Conservation (phyloP, 2,113 vertebrate genomes). For the Crotalus horridus region DNA sequence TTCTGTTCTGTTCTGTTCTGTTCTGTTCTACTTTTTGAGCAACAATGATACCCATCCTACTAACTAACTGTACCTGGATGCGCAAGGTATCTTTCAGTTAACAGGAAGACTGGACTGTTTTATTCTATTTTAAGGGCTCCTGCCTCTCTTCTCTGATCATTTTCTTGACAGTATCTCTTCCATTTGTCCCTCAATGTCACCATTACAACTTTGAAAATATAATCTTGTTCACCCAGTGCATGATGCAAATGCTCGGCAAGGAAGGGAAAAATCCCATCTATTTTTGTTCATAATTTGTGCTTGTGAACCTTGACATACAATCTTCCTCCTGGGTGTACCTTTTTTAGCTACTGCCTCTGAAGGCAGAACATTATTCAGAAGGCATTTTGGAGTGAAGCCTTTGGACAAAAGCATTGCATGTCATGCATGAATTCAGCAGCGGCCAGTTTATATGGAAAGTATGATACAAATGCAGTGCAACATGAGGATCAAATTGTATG, state of each 20-base stretch:
- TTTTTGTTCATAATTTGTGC: background rate
- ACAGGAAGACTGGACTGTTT: too few species aligned
- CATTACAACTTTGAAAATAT: background rate
- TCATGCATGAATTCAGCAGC: background rate
- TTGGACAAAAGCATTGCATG: background rate
- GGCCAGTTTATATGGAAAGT: background rate
- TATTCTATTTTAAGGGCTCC: too few species aligned
- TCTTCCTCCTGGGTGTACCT: background rate
- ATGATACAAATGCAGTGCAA: background rate
- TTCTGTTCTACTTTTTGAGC: too few species aligned
- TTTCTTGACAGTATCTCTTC: background rate
- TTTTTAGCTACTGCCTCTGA: background rate
- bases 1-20: too few species aligned
- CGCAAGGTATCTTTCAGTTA: too few species aligned
- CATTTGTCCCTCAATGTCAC: background rate
- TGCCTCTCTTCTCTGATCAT: background rate
- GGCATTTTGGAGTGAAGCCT: background rate
- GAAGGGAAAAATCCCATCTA: background rate
- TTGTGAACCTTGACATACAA: background rate
- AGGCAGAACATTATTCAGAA: background rate
- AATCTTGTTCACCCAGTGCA: background rate
- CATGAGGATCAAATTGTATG: background rate
- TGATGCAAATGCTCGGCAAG: background rate
- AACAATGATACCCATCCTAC: too few species aligned
- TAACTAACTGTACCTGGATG: too few species aligned